Evolutionary conservation across 2,797 vertebrate genomes (phyloP).

Genomic region (Rhynchonycteris naso): DNA sequence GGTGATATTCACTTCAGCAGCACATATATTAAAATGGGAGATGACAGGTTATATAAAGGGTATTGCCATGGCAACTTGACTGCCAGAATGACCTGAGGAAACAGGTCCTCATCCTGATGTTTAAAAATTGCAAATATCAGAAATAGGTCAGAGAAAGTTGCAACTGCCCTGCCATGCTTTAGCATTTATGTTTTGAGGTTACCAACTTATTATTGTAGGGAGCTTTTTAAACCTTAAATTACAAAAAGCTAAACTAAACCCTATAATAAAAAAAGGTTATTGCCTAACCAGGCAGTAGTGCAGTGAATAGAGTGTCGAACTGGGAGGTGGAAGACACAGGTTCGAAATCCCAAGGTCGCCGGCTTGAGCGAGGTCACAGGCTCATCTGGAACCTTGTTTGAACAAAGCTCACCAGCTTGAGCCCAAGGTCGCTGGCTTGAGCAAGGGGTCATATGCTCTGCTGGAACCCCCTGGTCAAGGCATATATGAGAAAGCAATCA

Average conservation of each 20-base stretch:
- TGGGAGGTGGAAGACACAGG: too few species aligned
- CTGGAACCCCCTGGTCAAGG: too few species aligned
- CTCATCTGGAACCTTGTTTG: too few species aligned
- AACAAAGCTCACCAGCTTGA: too few species aligned
- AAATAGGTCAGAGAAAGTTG: neutral
- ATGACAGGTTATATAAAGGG: neutral
- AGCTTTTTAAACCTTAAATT: neutral
- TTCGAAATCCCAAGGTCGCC: too few species aligned
- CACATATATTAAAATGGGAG: neutral
- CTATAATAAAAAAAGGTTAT: neutral
- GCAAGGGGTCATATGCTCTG: too few species aligned
- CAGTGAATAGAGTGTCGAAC: too few species aligned
- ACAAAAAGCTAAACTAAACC: slow-evolving; percentile 27
- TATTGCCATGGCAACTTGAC: neutral
- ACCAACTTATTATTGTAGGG: neutral
- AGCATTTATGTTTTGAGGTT: slow-evolving; percentile 29
- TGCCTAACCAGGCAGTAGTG: too few species aligned
- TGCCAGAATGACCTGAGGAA: neutral
- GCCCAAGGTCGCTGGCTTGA: too few species aligned
- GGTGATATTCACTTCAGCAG: too few species aligned
- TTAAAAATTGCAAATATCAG: slow-evolving; percentile 23
- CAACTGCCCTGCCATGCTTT: neutral
- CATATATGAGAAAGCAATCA: too few species aligned
- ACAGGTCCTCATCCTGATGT: neutral
- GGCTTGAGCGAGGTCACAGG: too few species aligned